Evolutionary conservation across 2,113 vertebrate genomes (phyloP).

Genomic region (Apodemus speciosus): DNA sequence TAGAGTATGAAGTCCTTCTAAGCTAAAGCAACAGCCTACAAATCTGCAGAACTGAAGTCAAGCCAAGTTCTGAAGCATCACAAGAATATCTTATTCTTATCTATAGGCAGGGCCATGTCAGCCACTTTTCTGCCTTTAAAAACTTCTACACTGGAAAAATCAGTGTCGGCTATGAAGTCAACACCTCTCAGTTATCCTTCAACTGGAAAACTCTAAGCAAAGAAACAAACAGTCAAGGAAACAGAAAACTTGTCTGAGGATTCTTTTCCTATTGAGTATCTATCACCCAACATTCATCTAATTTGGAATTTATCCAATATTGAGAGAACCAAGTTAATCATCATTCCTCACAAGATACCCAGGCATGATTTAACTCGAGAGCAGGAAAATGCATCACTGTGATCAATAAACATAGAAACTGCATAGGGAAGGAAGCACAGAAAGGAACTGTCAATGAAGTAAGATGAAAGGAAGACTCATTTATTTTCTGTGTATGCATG

Average conservation of each 20-base stretch:
- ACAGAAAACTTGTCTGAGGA: background rate
- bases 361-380: background rate
- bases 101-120: background rate
- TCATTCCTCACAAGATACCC: background rate
- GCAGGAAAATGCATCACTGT: slow-evolving; percentile 45
- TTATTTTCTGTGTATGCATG: background rate
- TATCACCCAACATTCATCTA: background rate
- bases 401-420: slow-evolving; percentile 19
- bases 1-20: background rate
- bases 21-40: background rate
- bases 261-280: background rate
- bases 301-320: background rate
- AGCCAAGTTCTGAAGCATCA: background rate
- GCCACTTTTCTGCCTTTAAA: slow-evolving; percentile 21
- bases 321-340: background rate
- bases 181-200: background rate
- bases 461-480: background rate
- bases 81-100: background rate
- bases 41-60: slow-evolving; percentile 7
- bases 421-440: background rate
- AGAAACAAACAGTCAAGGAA: background rate
- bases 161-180: background rate
- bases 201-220: background rate
- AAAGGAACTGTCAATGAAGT: slow-evolving; percentile 16
- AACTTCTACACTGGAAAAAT: background rate